phyloP scores from a whole-genome alignment of 2,888 invertebrate genomes.

The Cheilosia impressa region DNA sequence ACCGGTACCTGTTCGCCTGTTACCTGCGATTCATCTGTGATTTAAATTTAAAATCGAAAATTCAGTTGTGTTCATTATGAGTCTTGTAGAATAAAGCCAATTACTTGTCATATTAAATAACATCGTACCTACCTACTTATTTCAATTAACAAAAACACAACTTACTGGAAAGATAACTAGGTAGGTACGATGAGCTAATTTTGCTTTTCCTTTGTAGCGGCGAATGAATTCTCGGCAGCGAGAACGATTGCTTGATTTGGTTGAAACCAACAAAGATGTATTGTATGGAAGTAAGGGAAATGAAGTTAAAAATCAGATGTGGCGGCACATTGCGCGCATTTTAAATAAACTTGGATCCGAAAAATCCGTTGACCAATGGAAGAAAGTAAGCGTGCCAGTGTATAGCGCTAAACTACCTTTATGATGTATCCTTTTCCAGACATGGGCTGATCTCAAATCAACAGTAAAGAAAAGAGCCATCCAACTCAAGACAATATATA shows the following conservation, averaged over 20 bases:
- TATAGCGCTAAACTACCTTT: background rate
- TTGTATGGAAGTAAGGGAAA: background rate
- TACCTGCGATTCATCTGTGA: too few species aligned
- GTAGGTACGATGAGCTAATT: background rate
- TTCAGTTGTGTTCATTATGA: too few species aligned
- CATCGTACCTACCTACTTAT: too few species aligned
- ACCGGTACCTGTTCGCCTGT: too few species aligned
- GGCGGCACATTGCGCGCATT: conserved; percentile 2
- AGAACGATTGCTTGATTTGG: conserved; percentile 25
- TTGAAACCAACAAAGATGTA: conserved; percentile 8
- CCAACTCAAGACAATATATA: background rate
- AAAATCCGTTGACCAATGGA: conserved; percentile 24
- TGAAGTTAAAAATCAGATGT: conserved; percentile 1
- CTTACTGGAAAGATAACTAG: too few species aligned
- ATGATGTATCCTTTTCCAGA: background rate
- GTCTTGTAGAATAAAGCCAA: too few species aligned
- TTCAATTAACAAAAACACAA: too few species aligned
- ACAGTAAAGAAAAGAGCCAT: conserved; percentile 13
- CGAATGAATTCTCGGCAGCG: conserved; percentile 22
- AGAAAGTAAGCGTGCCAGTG: background rate
- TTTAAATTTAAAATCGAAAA: too few species aligned
- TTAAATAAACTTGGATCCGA: conserved; percentile 18
- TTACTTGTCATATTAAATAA: too few species aligned
- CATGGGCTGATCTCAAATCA: conserved; percentile 30
- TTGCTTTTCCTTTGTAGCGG: background rate